Evolutionary conservation across 92 coral and sea anemone species (phyloP).

Genomic region (Pocillopora grandis): DNA sequence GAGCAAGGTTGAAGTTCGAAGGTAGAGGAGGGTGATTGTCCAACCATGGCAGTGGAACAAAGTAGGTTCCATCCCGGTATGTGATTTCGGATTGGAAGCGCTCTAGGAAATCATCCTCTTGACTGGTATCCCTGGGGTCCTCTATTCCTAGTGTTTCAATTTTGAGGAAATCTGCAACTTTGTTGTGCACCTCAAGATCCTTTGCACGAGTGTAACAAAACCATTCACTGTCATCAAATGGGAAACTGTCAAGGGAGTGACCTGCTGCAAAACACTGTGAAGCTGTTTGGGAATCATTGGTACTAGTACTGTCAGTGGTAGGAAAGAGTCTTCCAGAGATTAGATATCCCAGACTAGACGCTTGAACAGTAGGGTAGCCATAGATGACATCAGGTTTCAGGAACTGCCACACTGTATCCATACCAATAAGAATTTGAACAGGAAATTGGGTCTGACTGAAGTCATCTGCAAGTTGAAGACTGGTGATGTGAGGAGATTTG

Average conservation of each 20-base stretch:
- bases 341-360: conserved; percentile 42
- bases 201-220: neutral
- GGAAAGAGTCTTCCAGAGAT: conserved; percentile 42
- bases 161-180: conserved; percentile 26
- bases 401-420: conserved; percentile 55
- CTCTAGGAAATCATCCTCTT: conserved; percentile 39
- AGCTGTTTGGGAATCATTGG: neutral
- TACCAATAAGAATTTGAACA: conserved; percentile 40
- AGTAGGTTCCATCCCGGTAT: conserved; percentile 29
- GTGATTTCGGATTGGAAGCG: conserved; percentile 40
- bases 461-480: conserved; percentile 29
- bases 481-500: conserved; percentile 7
- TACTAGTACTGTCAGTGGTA: neutral
- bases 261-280: conserved; percentile 35
- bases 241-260: neutral
- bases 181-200: conserved; percentile 40
- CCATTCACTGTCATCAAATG: conserved; percentile 17
- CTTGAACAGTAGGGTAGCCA: conserved; percentile 53
- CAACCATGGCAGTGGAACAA: conserved; percentile 46
- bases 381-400: conserved; percentile 44
- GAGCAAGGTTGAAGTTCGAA: conserved; percentile 36
- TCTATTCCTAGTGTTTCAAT: conserved; percentile 43
- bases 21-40: conserved; percentile 51
- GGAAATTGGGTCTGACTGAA: conserved; percentile 43
- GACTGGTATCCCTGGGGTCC: conserved; percentile 19